Evolutionary conservation across 2,113 vertebrate species (phyloP), one percentile per base, ranked within the genome.

Genomic region (Euleptes europaea): DNA sequence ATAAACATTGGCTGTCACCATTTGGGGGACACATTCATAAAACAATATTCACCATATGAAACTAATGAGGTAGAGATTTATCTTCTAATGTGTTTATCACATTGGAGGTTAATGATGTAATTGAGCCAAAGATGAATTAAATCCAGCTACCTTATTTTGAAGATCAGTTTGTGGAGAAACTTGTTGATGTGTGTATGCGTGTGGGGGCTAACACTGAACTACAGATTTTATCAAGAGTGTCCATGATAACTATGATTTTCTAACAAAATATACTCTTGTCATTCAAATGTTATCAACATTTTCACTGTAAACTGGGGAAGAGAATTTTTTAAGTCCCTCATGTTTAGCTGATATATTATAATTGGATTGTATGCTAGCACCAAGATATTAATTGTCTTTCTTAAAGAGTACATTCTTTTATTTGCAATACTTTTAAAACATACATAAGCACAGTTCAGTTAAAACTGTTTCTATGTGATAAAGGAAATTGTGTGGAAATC

Each of bases 171-270:
- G 54, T 21, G 26, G 69, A 5, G 71, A 33, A 71, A 85, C 11
- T 60, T 44, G 26, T 44, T 71, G 28, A 3, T 88, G 35, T n/a
- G n/a, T n/a, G n/a, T n/a, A n/a, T n/a, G n/a, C n/a, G 89, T 60
- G 49, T 57, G 83, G 86, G 77, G 86, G 74, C 31, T 82, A 42
- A 42, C 2, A 70, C 31, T 80, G 51, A 2, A 9, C n/a, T 66
- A 15, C 82, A 80, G 11, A 5, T 87, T 93, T 87, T 85, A 19
- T 86, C 77, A 88, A 66, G 44, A 84, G 10, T 12, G 4, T 90
- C 66, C 38, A 84, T 83, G 47, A 19, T 80, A 71, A 85, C 90
- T 93, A 65, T 75, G 54, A 86, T 84, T 80, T 51, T 67, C 44
- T 76, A 40, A 13, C 23, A 38, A 38, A 66, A n/a, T 51, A 51